A percentile compares a stretch with the other conserved stretches of the same genome.
These are phyloP conservation scores for Catamblyrhynchus diadema DNA, from an alignment of 2,797 vertebrate genomes.

Conservation along the genomic window DNA sequence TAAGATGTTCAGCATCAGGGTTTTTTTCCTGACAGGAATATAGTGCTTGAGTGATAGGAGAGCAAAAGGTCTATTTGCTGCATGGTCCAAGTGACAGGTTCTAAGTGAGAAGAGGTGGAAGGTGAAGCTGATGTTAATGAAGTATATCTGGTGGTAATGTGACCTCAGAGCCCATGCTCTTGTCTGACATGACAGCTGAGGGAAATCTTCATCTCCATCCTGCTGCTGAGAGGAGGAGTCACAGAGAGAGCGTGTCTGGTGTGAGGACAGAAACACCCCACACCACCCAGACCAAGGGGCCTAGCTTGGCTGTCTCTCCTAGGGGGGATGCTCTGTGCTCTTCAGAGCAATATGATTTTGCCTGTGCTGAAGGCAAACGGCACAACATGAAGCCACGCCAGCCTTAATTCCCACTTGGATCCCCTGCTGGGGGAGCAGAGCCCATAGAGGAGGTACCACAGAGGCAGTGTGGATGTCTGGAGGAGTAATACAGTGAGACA, in stretches of 20 bases:
- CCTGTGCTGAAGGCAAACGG: background rate
- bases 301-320: background rate
- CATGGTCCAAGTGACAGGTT: constrained; percentile 1
- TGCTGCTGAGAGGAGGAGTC: background rate
- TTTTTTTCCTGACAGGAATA: background rate
- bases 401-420: background rate
- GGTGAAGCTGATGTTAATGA: constrained; percentile 20
- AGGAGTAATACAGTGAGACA: background rate
- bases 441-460: background rate
- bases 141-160: background rate
- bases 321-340: accelerated
- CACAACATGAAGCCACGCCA: accelerated
- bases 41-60: constrained; percentile 21
- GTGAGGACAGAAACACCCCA: background rate
- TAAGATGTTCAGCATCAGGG: background rate
- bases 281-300: background rate
- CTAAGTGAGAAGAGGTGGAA: constrained; percentile 12
- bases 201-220: background rate
- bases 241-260: background rate
- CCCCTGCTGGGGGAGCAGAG: background rate
- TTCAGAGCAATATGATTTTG: background rate
- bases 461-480: background rate
- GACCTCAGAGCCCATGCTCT: background rate
- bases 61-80: constrained; percentile 32
- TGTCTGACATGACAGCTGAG: constrained; percentile 14